Evolutionary conservation across 2,797 vertebrate genomes (phyloP).

Genomic region (Alosa sapidissima): DNA sequence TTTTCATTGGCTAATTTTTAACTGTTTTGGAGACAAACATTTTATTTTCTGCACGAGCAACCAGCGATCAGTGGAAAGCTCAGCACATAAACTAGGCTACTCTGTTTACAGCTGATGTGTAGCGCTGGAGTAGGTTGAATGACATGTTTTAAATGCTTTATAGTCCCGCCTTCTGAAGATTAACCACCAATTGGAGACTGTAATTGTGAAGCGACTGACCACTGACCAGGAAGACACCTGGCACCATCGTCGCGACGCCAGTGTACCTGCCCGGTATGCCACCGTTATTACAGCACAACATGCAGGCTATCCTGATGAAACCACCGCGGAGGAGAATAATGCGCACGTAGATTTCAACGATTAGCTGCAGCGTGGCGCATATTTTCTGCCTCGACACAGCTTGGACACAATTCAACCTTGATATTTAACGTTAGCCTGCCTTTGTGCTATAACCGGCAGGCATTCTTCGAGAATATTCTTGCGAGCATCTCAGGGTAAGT

Average conservation of each 20-base stretch:
- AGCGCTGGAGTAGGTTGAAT: neutral
- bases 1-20: no score
- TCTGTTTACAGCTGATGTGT: no score
- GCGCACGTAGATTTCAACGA: neutral
- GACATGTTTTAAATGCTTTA: neutral
- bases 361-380: neutral
- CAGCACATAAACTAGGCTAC: no score
- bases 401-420: constrained; percentile 17
- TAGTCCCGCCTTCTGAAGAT: neutral
- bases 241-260: neutral
- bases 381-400: neutral
- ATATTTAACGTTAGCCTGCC: constrained; percentile 8
- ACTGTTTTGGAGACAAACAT: no score
- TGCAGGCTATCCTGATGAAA: neutral
- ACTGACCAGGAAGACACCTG: constrained; percentile 14
- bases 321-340: neutral
- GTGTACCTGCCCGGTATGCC: neutral
- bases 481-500: constrained; percentile 15
- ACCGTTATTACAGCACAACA: neutral
- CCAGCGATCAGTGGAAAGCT: no score
- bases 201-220: neutral
- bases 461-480: constrained; percentile 15
- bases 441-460: constrained; percentile 3
- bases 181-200: neutral
- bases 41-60: no score